These are phyloP conservation scores for Garra rufa DNA, from an alignment of 2,113 vertebrate species.

Conservation along the genomic window DNA sequence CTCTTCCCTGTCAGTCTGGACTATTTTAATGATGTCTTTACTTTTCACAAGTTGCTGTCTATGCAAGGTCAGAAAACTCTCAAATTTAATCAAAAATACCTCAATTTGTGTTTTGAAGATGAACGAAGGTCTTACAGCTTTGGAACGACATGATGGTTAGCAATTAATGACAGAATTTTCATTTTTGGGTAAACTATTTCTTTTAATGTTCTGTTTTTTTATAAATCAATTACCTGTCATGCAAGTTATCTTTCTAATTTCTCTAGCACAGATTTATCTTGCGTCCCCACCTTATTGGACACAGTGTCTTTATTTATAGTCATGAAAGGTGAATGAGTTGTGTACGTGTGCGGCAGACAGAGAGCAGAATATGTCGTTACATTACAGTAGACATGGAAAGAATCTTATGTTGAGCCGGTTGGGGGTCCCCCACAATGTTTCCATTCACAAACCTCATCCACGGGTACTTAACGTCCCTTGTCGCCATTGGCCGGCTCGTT, in stretches of 20 bases:
- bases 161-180: no score
- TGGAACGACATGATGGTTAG: no score
- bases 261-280: background rate
- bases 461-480: conserved; percentile 31
- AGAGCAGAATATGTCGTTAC: background rate
- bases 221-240: background rate
- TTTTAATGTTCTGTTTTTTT: background rate
- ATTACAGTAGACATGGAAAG: conserved; percentile 61
- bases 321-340: background rate
- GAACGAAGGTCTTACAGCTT: no score
- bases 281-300: background rate
- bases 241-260: background rate
- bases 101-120: no score
- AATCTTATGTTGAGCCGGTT: conserved; percentile 40
- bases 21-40: no score
- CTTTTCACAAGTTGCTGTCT: no score
- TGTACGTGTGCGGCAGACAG: background rate
- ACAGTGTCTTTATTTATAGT: background rate
- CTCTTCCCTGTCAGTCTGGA: no score
- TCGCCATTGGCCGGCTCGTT: conserved; percentile 31
- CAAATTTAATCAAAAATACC: no score
- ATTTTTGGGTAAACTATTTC: no score
- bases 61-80: no score
- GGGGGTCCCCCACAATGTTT: conserved; percentile 39
- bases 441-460: conserved; percentile 51